phyloP scores from a whole-genome alignment of 2,797 vertebrate genomes.

The Chaetophractus vellerosus region DNA sequence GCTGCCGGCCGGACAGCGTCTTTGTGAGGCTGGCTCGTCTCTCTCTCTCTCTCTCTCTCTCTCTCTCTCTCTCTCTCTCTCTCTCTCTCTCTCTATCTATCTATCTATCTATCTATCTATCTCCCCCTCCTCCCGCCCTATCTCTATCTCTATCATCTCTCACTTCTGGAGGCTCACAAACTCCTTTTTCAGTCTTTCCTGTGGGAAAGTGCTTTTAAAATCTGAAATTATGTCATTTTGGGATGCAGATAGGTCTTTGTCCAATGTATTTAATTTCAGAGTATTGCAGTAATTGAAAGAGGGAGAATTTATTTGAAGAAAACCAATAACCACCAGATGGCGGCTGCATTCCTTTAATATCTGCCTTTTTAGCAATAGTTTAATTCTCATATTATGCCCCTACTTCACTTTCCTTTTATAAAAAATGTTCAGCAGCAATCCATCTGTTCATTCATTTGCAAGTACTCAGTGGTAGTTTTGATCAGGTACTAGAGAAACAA shows the following conservation, averaged over 20 bases:
- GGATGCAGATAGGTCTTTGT: neutral
- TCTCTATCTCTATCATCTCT: neutral
- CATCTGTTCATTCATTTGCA: rapidly evolving
- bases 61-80: too few species aligned
- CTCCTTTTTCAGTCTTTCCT: neutral
- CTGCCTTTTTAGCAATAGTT: neutral
- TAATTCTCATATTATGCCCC: neutral
- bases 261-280: rapidly evolving
- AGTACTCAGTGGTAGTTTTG: neutral
- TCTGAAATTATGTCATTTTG: neutral
- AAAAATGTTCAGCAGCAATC: neutral
- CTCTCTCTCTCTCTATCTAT: too few species aligned
- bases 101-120: too few species aligned
- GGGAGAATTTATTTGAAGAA: neutral
- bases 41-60: too few species aligned
- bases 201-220: neutral
- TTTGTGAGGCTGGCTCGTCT: too few species aligned
- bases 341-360: rapidly evolving
- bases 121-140: too few species aligned
- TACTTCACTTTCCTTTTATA: rapidly evolving
- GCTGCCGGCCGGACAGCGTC: rapidly evolving
- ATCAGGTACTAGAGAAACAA: neutral
- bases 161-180: neutral
- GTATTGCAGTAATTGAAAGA: neutral
- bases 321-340: rapidly evolving